Percentiles rank a stretch among this genome's conserved stretches.
These are phyloP conservation scores for Atrina japonica DNA, from an alignment of 2,888 invertebrate genomes.

Conservation along the genomic window DNA sequence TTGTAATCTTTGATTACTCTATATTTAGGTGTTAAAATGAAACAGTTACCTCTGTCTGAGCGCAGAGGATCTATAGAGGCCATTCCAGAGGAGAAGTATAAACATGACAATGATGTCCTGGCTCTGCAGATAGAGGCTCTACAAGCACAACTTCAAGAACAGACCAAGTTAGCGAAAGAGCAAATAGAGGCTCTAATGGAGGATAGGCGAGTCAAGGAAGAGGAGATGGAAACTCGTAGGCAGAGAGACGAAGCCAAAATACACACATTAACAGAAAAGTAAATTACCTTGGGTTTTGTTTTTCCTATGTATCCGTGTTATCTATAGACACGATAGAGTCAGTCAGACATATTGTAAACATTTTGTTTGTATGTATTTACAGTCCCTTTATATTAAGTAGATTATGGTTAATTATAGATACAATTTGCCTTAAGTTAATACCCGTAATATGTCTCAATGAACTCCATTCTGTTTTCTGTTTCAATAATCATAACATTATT, in stretches of 20 bases:
- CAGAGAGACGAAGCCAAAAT: constrained; percentile 79
- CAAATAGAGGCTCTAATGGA: constrained; percentile 79
- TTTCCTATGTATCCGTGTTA: too few relatives aligned
- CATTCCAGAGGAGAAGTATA: constrained; percentile 70
- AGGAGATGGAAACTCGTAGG: constrained; percentile 79
- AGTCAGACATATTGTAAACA: too few relatives aligned
- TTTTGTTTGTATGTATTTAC: too few relatives aligned
- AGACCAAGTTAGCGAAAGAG: constrained; percentile 78
- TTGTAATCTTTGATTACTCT: neutral
- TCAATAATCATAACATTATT: too few relatives aligned
- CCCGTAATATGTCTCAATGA: too few relatives aligned
- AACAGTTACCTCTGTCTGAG: constrained; percentile 42
- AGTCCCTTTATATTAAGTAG: too few relatives aligned
- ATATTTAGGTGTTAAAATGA: constrained; percentile 49
- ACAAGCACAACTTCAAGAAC: constrained; percentile 80
- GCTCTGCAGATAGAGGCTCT: constrained; percentile 76
- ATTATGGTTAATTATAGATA: too few relatives aligned
- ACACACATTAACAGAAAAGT: constrained; percentile 79
- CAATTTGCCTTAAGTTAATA: too few relatives aligned
- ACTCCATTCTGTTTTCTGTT: too few relatives aligned
- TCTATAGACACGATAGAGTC: too few relatives aligned
- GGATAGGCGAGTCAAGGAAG: constrained; percentile 78
- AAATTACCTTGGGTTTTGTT: too few relatives aligned
- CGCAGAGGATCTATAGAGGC: constrained; percentile 60
- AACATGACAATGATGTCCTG: constrained; percentile 77